These are phyloP conservation scores for Hypotaenidia philippensis DNA, from an alignment of 2,797 vertebrate genomes.

Conservation along the genomic window DNA sequence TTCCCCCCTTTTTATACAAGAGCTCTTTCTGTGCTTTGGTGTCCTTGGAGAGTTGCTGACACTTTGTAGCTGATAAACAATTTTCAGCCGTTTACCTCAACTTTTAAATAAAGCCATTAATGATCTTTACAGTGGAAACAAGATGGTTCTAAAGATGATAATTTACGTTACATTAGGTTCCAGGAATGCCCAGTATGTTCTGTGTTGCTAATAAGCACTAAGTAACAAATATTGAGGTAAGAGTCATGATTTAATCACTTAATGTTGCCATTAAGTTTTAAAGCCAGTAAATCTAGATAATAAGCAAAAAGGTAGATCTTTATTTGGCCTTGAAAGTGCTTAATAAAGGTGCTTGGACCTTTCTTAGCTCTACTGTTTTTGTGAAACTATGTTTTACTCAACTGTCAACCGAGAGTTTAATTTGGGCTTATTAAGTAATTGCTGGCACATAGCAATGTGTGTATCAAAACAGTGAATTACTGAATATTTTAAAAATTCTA, in stretches of 20 bases:
- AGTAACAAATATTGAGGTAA: conserved; percentile 53
- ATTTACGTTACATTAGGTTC: conserved; percentile 19
- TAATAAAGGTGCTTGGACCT: conserved; percentile 46
- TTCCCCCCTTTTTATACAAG: background rate
- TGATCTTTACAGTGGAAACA: conserved; percentile 30
- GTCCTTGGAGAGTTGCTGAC: conserved; percentile 34
- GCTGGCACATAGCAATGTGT: background rate
- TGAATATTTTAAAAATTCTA: conserved; percentile 51
- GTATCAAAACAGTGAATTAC: conserved; percentile 45
- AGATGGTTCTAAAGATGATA: conserved; percentile 29
- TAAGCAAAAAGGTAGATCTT: conserved; percentile 54
- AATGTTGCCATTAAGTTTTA: conserved; percentile 58
- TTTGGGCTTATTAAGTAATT: conserved; percentile 57
- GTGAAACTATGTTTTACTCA: conserved; percentile 44
- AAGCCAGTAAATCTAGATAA: conserved; percentile 58
- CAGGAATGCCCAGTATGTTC: conserved; percentile 49
- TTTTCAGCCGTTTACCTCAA: background rate
- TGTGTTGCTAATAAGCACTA: conserved; percentile 47
- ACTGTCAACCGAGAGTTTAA: conserved; percentile 48
- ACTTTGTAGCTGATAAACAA: conserved; percentile 26
- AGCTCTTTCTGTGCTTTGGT: background rate
- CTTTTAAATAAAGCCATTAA: conserved; percentile 21
- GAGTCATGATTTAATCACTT: conserved; percentile 57
- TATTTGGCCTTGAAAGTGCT: conserved; percentile 51
- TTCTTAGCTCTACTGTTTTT: conserved; percentile 35